Base-by-base conservation (phyloP, 2,113 vertebrate genomes). In the Bambusicola thoracicus region DNA sequence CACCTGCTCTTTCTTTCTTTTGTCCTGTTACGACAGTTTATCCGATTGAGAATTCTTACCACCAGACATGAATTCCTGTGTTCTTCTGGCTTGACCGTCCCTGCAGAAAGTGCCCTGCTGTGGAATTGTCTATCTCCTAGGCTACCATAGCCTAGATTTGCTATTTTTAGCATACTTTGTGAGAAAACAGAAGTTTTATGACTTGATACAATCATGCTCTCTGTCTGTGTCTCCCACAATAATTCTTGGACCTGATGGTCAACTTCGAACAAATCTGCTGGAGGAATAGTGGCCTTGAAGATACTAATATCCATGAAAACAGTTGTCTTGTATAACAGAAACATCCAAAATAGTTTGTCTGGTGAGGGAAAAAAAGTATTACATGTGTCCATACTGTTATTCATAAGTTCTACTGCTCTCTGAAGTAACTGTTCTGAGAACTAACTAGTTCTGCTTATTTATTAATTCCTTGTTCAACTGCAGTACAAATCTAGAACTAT, bases 81-180 rank as follows among this genome's bases (percentile, higher is more conserved):
- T 77, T 89, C 32, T 92, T 75, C 53, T 91, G 56, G 6, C 49
- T 76, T 88, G 73, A 14, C 25, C 29, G 73, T 92, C n/a, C 44
- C 38, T 79, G 59, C 38, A 74, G 36, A 91, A 85, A 41, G 21
- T 85, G 36, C 17, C 63, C 58, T 92, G 67, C 70, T 89, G 78
- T 92, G 78, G 41, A 80, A 87, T 76, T 79, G 36, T 89, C 36
- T 65, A 21, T 86, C 77, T 93, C 69, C 36, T 81, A 84, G 58
- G n/a, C 58, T 93, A 65, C 58, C 27, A 44, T 77, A 79, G 62
- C 43, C 62, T 75, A 53, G 62, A 80, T 89, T 79, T 89, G 24
- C 75, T 93, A 66, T 89, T 95, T 91, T 82, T 87, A 11, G 69
- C 5, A 0, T 48, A 21, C 48, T 91, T 38, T 3, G 0, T 85